Base-by-base conservation (phyloP, 2,888 invertebrate species). In the Psylliodes chrysocephalus region DNA sequence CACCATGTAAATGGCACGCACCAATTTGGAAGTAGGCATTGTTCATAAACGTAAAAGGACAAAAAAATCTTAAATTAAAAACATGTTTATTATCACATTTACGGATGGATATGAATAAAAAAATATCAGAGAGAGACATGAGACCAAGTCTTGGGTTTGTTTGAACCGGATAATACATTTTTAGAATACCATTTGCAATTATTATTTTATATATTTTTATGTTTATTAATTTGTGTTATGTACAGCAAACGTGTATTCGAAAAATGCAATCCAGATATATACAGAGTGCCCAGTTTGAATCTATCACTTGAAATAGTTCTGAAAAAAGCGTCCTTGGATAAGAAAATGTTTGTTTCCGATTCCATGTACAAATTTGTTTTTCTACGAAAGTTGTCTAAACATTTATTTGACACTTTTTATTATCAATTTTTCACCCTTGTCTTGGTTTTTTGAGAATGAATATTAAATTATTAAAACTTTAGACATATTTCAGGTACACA, bases 81-180 rank as follows among this genome's bases (percentile, higher is more conserved):
- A 80, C 79, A 79, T 81, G 78, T 81, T 80, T 80, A 81, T 80
- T 81, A 81, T 81, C 81, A 81, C 81, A 81, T 79, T 79, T 80
- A 79, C 78, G 80, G 66, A 68, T 70, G 49, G 49, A 49, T n/a
- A 68, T 70, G 49, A 28, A 49, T n/a, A 38, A 17, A 40, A 17
- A 12, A 40, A 61, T 68, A 63, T 66, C 51, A 63, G 63, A 64
- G 67, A 68, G 64, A 63, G 56, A 64, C 65, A 67, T 25, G 55
- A 66, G 52, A 67, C 67, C 67, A 70, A 67, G 68, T 71, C 66
- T n/a, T n/a, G 66, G 68, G 69, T 66, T 68, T 6, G 22, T 22
- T 4, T 4, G 22, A 22, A 22, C n/a, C n/a, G 22, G 22, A 6
- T 22, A 22, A 22, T 66, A 64, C 71, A 71, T 72, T 74, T 68